Evolutionary conservation across 2,797 vertebrate genomes (phyloP).

Genomic region (Dipus sagitta): DNA sequence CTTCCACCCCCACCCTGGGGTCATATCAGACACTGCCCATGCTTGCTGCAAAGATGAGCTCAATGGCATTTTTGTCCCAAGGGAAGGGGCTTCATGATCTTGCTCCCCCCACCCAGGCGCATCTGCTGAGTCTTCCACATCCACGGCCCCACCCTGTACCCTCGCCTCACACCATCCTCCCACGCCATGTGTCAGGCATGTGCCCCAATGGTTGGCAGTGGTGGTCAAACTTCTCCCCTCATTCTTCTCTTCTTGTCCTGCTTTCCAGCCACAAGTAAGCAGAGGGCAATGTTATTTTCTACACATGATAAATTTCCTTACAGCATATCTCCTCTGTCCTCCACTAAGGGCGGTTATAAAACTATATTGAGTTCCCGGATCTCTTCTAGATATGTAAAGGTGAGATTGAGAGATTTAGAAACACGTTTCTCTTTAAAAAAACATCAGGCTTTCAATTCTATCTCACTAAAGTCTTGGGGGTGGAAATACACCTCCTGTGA

Average conservation of each 20-base stretch:
- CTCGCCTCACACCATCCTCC: background rate
- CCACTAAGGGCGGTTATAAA: background rate
- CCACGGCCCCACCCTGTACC: rapidly evolving
- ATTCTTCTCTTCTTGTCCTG: background rate
- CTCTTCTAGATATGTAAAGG: background rate
- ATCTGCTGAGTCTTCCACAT: background rate
- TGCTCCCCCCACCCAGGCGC: background rate
- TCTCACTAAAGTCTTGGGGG: background rate
- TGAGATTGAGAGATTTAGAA: background rate
- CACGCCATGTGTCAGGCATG: background rate
- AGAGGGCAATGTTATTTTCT: background rate
- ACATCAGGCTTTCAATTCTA: background rate
- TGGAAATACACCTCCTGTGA: background rate
- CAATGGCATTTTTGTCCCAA: background rate
- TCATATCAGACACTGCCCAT: too few relatives aligned
- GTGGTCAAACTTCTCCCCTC: background rate
- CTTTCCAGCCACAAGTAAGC: background rate
- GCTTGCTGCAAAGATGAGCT: background rate
- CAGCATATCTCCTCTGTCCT: background rate
- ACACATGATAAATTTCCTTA: background rate
- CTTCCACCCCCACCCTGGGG: rapidly evolving
- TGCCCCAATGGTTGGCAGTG: background rate
- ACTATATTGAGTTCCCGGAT: background rate
- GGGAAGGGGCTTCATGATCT: background rate
- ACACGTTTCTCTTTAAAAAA: background rate